Evolutionary conservation across 2,113 vertebrate species (phyloP).

Genomic region (Apteryx owenii): DNA sequence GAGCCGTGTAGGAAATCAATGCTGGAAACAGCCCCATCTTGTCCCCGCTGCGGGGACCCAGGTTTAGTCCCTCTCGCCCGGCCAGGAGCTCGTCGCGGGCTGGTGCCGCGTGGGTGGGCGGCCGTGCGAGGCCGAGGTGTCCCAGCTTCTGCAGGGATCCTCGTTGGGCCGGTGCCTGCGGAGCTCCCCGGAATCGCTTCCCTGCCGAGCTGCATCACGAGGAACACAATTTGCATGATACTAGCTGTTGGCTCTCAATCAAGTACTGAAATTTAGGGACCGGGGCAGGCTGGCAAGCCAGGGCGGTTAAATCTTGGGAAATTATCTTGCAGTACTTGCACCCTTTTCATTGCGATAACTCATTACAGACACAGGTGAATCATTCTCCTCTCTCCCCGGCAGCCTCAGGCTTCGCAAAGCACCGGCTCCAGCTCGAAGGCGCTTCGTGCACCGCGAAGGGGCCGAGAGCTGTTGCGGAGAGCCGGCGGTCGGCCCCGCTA

Average conservation of each 20-base stretch:
- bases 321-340: rapidly evolving
- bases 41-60: neutral
- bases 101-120: too few species aligned
- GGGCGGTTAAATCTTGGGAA: neutral
- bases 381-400: neutral
- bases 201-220: neutral
- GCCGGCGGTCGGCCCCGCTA: rapidly evolving
- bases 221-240: rapidly evolving
- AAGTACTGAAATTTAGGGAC: neutral
- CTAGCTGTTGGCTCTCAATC: neutral
- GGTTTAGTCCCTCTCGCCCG: neutral
- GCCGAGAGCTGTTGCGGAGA: too few species aligned
- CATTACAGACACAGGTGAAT: neutral
- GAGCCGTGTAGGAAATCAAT: neutral
- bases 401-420: too few species aligned
- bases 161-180: too few species aligned
- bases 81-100: neutral
- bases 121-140: rapidly evolving
- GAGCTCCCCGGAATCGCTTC: neutral
- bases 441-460: rapidly evolving
- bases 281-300: rapidly evolving
- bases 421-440: neutral
- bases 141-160: rapidly evolving
- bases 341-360: rapidly evolving
- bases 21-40: neutral